phyloP scores from a whole-genome alignment of 1,140 invertebrate genomes.

The Phocides pigmalion region DNA sequence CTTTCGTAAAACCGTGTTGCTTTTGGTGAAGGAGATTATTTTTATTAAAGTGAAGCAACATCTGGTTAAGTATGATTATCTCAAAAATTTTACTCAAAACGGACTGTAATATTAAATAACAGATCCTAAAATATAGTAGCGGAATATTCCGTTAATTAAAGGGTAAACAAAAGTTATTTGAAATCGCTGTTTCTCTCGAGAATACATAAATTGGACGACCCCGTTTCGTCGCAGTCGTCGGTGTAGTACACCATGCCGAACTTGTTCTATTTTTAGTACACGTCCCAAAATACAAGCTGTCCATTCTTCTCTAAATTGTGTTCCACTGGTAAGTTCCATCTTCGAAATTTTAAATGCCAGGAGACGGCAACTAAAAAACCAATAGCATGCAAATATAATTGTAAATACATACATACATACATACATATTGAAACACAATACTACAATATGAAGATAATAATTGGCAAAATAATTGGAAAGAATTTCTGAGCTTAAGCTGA shows the following conservation, averaged over 20 bases:
- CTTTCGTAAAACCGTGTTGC: no score
- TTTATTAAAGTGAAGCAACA: no score
- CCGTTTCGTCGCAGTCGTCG: constrained; percentile 1
- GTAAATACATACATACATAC: not conserved
- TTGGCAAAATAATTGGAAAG: constrained; percentile 11
- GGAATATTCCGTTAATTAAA: constrained; percentile 2
- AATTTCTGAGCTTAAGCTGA: not conserved
- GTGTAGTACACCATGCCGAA: not conserved
- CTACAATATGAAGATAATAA: not conserved
- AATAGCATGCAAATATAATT: constrained; percentile 7
- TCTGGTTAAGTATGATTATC: no score
- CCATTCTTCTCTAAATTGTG: constrained; percentile 25
- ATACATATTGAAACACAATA: not conserved
- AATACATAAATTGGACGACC: not conserved
- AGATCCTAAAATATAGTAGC: not conserved
- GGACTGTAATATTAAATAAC: not conserved
- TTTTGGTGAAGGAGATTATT: no score
- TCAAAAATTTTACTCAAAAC: no score
- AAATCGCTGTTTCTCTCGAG: not conserved
- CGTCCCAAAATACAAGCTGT: not conserved
- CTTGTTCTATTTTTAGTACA: constrained; percentile 21
- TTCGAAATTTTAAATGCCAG: constrained; percentile 19
- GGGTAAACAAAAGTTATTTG: not conserved
- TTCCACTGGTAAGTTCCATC: constrained; percentile 15
- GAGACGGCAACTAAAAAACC: not conserved